Conservation (phyloP, 2,888 invertebrate species). For the Pediacus dermestoides region DNA sequence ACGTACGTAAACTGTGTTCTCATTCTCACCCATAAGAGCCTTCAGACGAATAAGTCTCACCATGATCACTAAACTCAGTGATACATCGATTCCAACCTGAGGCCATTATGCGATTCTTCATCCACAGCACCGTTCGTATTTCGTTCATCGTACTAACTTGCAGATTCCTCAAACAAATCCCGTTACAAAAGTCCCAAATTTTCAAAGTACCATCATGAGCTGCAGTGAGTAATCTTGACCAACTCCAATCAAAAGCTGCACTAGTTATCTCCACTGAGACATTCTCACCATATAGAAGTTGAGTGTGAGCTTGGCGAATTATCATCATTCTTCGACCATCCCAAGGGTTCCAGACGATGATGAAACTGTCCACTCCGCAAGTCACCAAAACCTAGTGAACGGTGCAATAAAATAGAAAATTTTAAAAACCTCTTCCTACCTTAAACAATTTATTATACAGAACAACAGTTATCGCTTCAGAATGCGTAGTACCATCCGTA, state of each 20-base stretch:
- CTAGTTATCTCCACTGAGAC: constrained; percentile 71
- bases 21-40: no score
- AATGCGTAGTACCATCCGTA: constrained; percentile 63
- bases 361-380: constrained; percentile 74
- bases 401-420: constrained; percentile 3
- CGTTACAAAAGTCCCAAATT: constrained; percentile 84
- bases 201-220: constrained; percentile 75
- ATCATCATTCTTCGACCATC: constrained; percentile 66
- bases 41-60: no score
- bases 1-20: no score
- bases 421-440: no score
- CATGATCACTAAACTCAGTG: constrained; percentile 62
- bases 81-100: constrained; percentile 76
- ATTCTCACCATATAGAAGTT: constrained; percentile 62
- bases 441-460: constrained; percentile 72
- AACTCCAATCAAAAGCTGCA: constrained; percentile 70
- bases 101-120: constrained; percentile 62
- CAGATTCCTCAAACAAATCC: constrained; percentile 68
- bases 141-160: constrained; percentile 45
- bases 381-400: constrained; percentile 57
- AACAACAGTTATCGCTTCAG: constrained; percentile 65
- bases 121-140: constrained; percentile 55
- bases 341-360: constrained; percentile 79
- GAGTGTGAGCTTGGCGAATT: constrained; percentile 68
- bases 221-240: constrained; percentile 59